Conservation (phyloP, 2,888 invertebrate species). For the Drosophila mercatorum region DNA sequence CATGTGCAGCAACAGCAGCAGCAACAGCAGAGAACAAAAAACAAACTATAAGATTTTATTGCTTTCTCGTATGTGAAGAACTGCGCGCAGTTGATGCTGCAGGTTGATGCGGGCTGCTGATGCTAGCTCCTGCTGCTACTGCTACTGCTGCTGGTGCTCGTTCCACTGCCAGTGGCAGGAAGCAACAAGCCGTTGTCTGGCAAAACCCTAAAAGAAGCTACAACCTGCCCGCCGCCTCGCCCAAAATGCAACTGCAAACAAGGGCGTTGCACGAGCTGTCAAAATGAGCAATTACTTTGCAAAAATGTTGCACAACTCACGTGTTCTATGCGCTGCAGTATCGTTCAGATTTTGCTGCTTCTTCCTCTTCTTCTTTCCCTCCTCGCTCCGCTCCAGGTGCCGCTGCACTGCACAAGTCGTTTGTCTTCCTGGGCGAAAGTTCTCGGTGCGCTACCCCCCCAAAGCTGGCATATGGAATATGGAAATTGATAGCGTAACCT, state of each 20-base stretch:
- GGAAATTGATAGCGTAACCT: slow-evolving; percentile 66
- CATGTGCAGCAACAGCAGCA: slow-evolving; percentile 46
- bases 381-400: no score
- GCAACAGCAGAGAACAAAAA: slow-evolving; percentile 53
- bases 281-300: slow-evolving; percentile 80
- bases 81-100: slow-evolving; percentile 55
- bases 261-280: slow-evolving; percentile 80
- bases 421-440: slow-evolving; percentile 62
- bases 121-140: slow-evolving; percentile 41
- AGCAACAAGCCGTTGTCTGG: slow-evolving; percentile 69
- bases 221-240: slow-evolving; percentile 4
- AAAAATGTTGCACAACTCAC: slow-evolving; percentile 79
- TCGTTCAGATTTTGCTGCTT: slow-evolving; percentile 12
- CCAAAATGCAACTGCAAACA: slow-evolving; percentile 60
- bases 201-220: slow-evolving; percentile 52
- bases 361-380: not conserved
- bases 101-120: slow-evolving; percentile 57
- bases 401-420: slow-evolving; percentile 57
- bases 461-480: slow-evolving; percentile 57
- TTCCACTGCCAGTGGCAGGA: slow-evolving; percentile 58
- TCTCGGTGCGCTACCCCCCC: slow-evolving; percentile 50
- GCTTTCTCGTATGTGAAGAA: slow-evolving; percentile 73
- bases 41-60: slow-evolving; percentile 78
- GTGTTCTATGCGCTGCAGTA: slow-evolving; percentile 51
- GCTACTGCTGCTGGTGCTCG: slow-evolving; percentile 18